Base-by-base conservation (phyloP, 2,888 invertebrate species). In the Drosophila testacea region DNA sequence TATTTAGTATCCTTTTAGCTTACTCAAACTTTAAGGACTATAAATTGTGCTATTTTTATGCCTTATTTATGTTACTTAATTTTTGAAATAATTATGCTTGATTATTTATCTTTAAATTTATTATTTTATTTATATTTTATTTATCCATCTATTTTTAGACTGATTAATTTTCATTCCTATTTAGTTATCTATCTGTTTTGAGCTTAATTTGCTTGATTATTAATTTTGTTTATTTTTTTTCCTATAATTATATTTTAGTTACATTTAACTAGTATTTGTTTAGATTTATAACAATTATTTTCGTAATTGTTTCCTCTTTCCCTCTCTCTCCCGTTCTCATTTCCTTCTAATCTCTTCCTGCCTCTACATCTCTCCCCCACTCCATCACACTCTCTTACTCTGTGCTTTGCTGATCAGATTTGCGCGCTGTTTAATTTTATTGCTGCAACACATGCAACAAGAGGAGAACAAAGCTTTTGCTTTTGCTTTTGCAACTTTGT, bases 401-500 rank as follows among this genome's bases (percentile, higher is more conserved):
- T 32, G 32, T 22, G 7, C 16, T 16, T 50, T 36, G 4, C 34
- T 57, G 50, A 60, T 69, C 51, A 30, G 41, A 71, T 72, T 62
- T 69, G 60, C 47, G 39, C 42, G 9, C 54, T 69, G 63, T 68
- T 73, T 57, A 27, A 42, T 65, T 85, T 85, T 79, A 86, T 85
- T 59, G 56, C 67, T 46, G 52, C 46, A 48, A 59, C 62, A 77
- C 85, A 86, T 86, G 85, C 89, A 88, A 86, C 73, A 51, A 28
- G 57, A 44, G 41, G 57, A 47, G 41, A 69, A 54, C 39, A 39
- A 67, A 67, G 68, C 66, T 56, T 47, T 73, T 66, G 72, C 71
- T 44, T 22, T 22, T 22, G 22, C 22, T 22, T 22, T 22, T 62
- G 66, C 56, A 38, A 44, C 54, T 64, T 46, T 74, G 52, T 67